These are phyloP conservation scores for Gymnothorax javanicus DNA, from an alignment of 2,797 vertebrate species.

Conservation along the genomic window DNA sequence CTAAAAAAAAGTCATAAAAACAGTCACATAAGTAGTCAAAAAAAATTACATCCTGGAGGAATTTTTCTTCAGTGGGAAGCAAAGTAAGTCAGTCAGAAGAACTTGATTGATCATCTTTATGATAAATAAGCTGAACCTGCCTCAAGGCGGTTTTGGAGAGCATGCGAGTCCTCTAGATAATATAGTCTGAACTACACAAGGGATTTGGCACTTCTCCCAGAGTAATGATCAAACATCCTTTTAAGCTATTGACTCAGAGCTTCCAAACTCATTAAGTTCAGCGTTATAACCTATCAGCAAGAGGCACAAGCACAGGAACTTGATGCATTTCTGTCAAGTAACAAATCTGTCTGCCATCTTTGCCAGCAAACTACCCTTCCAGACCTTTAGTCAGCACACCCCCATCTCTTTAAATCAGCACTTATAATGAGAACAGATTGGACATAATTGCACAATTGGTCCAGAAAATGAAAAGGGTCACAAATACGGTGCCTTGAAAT, in stretches of 20 bases:
- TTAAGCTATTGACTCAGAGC: not conserved
- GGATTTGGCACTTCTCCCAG: not conserved
- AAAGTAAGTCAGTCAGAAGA: not conserved
- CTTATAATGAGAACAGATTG: not conserved
- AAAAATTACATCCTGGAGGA: not conserved
- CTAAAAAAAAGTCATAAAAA: not conserved
- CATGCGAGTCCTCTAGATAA: not conserved
- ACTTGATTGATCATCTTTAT: not conserved
- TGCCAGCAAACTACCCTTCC: not conserved
- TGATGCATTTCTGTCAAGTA: not conserved
- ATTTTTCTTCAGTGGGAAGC: not conserved
- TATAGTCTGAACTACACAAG: not conserved
- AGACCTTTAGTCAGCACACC: not conserved
- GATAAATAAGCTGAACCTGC: not conserved
- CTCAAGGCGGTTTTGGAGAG: not conserved
- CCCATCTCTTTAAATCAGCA: not conserved
- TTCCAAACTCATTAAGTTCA: slow-evolving; percentile 11
- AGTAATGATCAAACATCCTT: not conserved
- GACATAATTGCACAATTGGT: not conserved
- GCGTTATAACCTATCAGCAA: not conserved
- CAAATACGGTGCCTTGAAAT: not conserved
- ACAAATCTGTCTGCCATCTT: not conserved
- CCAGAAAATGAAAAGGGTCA: not conserved
- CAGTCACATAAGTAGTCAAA: not conserved
- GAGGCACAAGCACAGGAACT: not conserved